Evolutionary conservation across 2,797 vertebrate genomes (phyloP).

Genomic region (Toxotes lorentzi): DNA sequence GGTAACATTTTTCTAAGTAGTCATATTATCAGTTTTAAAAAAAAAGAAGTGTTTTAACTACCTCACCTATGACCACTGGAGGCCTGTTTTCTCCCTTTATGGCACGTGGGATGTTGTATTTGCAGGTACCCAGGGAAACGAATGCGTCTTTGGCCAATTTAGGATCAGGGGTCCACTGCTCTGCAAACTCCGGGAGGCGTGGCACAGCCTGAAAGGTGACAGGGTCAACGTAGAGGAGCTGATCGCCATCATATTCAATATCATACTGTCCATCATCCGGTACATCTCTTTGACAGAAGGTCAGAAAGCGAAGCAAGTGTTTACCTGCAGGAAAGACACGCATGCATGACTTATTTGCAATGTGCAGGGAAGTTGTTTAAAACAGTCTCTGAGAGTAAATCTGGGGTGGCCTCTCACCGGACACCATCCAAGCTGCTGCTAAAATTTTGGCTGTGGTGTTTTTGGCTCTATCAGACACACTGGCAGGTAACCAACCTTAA

Average conservation of each 20-base stretch:
- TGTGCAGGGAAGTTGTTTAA: neutral
- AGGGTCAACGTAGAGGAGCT: constrained; percentile 40
- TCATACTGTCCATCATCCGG: constrained; percentile 13
- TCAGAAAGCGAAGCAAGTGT: constrained; percentile 48
- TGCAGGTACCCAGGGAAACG: constrained; percentile 31
- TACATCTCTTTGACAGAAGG: constrained; percentile 33
- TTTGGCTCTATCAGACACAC: constrained; percentile 16
- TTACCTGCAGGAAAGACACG: constrained; percentile 21
- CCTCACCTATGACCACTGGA: constrained; percentile 27
- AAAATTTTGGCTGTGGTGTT: neutral
- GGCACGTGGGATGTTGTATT: constrained; percentile 31
- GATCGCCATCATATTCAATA: constrained; percentile 41
- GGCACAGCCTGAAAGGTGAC: neutral
- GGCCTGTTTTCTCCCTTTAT: neutral
- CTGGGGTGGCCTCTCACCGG: neutral
- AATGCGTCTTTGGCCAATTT: neutral
- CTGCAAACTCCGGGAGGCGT: constrained; percentile 40
- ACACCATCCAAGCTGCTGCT: constrained; percentile 11
- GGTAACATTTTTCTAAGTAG: neutral
- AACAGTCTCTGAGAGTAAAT: neutral
- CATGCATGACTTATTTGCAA: neutral
- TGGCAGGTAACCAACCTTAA: constrained; percentile 20
- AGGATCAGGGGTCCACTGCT: constrained; percentile 33
- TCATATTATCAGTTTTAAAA: neutral
- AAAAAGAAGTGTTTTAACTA: neutral